Evolutionary conservation across 2,797 vertebrate genomes (phyloP).

Genomic region (Rhinichthys osculus): DNA sequence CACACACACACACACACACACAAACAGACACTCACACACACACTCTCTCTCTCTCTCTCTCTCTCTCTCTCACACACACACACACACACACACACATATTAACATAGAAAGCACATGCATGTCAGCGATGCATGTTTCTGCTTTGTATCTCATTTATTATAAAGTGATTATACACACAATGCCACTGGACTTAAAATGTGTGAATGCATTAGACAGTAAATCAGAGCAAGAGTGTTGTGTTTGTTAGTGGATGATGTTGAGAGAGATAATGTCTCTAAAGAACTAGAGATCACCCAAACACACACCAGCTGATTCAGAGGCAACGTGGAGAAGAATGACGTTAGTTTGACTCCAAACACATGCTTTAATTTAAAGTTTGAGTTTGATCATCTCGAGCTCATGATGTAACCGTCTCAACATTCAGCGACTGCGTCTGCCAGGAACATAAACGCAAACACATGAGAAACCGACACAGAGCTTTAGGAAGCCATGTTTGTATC

Average conservation of each 20-base stretch:
- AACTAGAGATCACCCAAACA: background rate
- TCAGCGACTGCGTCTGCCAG: background rate
- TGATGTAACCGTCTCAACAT: slow-evolving; percentile 5
- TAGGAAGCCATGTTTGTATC: background rate
- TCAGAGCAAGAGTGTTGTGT: background rate
- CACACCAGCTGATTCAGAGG: no score
- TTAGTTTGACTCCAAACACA: background rate
- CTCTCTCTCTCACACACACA: no score
- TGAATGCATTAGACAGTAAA: background rate
- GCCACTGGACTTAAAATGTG: background rate
- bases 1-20: background rate
- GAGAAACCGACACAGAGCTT: background rate
- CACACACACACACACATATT: background rate
- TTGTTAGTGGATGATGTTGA: background rate
- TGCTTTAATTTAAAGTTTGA: background rate
- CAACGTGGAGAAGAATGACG: background rate
- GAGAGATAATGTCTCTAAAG: background rate
- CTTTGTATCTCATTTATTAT: background rate
- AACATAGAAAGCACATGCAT: no score
- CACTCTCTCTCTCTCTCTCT: no score
- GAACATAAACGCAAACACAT: background rate
- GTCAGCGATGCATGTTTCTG: no score
- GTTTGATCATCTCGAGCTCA: background rate
- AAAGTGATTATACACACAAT: background rate
- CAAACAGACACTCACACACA: no score